Evolutionary conservation across 2,888 invertebrate genomes (phyloP), one percentile per base, ranked within the genome.

Genomic region (Ectropis crepuscularia): DNA sequence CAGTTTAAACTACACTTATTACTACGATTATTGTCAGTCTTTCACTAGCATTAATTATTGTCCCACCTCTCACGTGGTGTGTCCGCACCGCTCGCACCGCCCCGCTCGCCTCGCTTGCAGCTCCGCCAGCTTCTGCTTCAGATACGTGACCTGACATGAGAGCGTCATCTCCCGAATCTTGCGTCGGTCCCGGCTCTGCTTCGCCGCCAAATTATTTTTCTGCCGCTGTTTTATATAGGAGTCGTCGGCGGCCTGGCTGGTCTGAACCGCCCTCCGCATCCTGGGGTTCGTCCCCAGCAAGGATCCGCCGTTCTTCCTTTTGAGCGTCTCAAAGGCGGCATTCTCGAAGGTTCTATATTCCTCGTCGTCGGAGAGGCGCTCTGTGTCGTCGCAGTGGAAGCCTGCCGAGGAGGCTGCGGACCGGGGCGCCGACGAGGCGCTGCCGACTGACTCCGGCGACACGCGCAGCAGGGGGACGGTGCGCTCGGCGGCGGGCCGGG

Each of bases 121-220:
- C 9, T 76, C 72, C 0, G 85, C 77, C 8, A 88, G 68, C 72
- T 88, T 80, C 38, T 80, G 85, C 65, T 76, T 81, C 36, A 99
- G 91, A 75, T 96, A 97, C 0, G 97, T 96, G 0, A 98, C 97
- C 61, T 98, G 94, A 46, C 98, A 95, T 0, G 98, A 97, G 43
- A 98, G 95, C 78, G 98, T 98, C 73, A 99, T 98, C 83, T 99
- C 99, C 76, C 98, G 97, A 48, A 96, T 95, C 74, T 98, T 94
- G 63, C 99, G 93, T 0, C 98, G 95, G 78, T 99, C 99, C 5
- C 99, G 94, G 0, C 98, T 98, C 73, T 98, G 94, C 86, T 99
- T 99, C 0, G 99, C 99, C 0, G 99, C 99, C 69, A 96, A 97
- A 83, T 99, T 99, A 85, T 99, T 99, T 81, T 98, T 97, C 70